A percentile compares a stretch with the other conserved stretches of the same genome.
phyloP scores from a whole-genome alignment of 2,797 vertebrate species.

The Microcaecilia unicolor region DNA sequence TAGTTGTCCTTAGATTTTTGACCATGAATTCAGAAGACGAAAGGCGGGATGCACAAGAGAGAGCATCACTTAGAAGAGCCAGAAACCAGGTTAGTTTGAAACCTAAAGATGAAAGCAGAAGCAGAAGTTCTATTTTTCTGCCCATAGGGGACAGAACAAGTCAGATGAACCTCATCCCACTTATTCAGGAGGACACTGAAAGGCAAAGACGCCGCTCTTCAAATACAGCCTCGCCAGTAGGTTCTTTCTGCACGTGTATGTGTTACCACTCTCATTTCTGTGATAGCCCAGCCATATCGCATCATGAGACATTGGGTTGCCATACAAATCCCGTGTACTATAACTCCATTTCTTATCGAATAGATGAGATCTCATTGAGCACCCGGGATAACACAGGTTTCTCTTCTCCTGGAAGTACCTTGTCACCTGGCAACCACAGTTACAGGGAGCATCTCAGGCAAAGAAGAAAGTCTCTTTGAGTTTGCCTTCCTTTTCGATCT shows the following conservation, averaged over 20 bases:
- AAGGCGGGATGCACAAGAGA: slow-evolving; percentile 66
- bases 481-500: background rate
- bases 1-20: slow-evolving; percentile 89
- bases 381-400: slow-evolving; percentile 69
- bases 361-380: slow-evolving; percentile 60
- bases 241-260: slow-evolving; percentile 73
- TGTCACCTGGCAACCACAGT: slow-evolving; percentile 50
- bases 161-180: slow-evolving; percentile 73
- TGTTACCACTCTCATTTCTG: slow-evolving; percentile 69
- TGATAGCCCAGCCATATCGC: slow-evolving; percentile 51
- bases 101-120: slow-evolving; percentile 35
- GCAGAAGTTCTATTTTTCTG: slow-evolving; percentile 67
- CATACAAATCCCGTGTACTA: slow-evolving; percentile 70
- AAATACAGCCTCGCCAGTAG: slow-evolving; percentile 46
- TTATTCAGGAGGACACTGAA: slow-evolving; percentile 53
- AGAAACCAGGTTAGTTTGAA: slow-evolving; percentile 34
- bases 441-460: slow-evolving; percentile 50
- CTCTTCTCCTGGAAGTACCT: slow-evolving; percentile 71
- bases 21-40: slow-evolving; percentile 85
- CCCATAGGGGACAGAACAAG: slow-evolving; percentile 75
- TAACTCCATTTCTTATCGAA: slow-evolving; percentile 71
- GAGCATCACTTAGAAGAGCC: slow-evolving; percentile 67
- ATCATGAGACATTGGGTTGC: slow-evolving; percentile 49
- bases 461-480: slow-evolving; percentile 79
- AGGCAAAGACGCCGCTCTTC: slow-evolving; percentile 41